phyloP scores from a whole-genome alignment of 2,888 invertebrate genomes.

The Tachina fera region DNA sequence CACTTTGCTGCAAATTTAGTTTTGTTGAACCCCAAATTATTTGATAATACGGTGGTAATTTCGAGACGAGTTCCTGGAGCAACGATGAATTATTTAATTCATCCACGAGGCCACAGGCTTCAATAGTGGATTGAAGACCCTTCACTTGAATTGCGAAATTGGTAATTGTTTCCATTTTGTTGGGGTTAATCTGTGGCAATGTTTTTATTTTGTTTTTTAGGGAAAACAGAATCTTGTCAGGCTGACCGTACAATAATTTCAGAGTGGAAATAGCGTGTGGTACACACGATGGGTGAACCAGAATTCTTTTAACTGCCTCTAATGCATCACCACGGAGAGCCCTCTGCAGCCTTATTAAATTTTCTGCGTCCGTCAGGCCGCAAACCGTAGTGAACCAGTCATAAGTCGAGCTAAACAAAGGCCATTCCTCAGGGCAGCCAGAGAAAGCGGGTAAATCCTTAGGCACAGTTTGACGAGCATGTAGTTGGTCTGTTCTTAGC shows the following conservation, averaged over 20 bases:
- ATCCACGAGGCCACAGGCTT: constrained; percentile 54
- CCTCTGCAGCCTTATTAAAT: too few species aligned
- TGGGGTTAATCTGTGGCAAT: constrained; percentile 55
- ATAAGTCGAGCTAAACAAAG: background rate
- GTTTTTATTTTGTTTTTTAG: constrained; percentile 63
- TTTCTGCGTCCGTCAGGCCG: constrained; percentile 27
- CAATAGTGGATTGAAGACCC: constrained; percentile 44
- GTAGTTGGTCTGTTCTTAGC: constrained; percentile 7
- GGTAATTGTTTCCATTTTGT: constrained; percentile 63
- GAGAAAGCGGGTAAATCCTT: background rate
- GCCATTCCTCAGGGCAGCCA: background rate
- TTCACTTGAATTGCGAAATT: constrained; percentile 54
- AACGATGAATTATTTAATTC: constrained; percentile 66
- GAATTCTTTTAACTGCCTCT: too few species aligned
- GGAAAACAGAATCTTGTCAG: constrained; percentile 59
- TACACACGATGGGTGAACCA: background rate
- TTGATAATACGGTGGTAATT: constrained; percentile 65
- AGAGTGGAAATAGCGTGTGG: constrained; percentile 57
- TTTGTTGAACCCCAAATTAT: constrained; percentile 40
- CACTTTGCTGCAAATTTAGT: constrained; percentile 25
- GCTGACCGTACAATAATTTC: constrained; percentile 62
- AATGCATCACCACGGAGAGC: too few species aligned
- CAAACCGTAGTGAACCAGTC: constrained; percentile 65
- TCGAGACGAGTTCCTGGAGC: constrained; percentile 60
- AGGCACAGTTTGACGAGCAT: constrained; percentile 37